A percentile compares a stretch with the other conserved stretches of the same genome.
Conservation (phyloP, 2,113 vertebrate genomes). For the Promerops cafer region DNA sequence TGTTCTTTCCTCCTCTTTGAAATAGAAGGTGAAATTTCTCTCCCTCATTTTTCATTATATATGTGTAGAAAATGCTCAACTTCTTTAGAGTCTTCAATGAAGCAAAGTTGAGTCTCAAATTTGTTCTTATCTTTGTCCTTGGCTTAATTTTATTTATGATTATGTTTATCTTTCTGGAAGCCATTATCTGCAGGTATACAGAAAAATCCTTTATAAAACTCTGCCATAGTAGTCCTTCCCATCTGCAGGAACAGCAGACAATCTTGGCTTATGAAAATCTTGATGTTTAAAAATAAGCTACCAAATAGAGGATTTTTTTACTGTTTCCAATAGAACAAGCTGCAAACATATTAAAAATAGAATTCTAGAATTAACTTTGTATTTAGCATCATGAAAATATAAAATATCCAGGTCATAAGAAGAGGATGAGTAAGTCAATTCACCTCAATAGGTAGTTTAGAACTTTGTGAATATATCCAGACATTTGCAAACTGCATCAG, state of each 20-base stretch:
- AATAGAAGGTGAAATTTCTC: neutral
- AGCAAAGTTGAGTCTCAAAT: neutral
- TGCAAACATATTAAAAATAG: neutral
- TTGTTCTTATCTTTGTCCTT: neutral
- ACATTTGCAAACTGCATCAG: neutral
- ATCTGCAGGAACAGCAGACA: neutral
- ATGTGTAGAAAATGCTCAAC: neutral
- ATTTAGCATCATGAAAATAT: neutral
- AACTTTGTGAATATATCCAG: neutral
- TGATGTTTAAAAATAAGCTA: neutral
- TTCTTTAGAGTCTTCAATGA: neutral
- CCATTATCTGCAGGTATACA: neutral
- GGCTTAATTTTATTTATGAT: neutral
- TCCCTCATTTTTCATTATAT: neutral
- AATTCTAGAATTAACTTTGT: neutral
- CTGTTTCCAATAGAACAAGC: neutral
- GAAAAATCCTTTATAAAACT: neutral
- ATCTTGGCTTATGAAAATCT: neutral
- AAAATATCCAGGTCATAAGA: neutral
- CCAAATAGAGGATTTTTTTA: neutral
- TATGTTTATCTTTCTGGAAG: neutral
- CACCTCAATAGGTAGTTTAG: neutral
- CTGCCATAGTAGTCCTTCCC: neutral
- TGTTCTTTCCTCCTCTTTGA: neutral
- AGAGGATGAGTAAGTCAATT: neutral